A percentile compares a stretch with the other conserved stretches of the same genome.
phyloP scores from a whole-genome alignment of 2,113 vertebrate species.

The Lophotis ruficrista region DNA sequence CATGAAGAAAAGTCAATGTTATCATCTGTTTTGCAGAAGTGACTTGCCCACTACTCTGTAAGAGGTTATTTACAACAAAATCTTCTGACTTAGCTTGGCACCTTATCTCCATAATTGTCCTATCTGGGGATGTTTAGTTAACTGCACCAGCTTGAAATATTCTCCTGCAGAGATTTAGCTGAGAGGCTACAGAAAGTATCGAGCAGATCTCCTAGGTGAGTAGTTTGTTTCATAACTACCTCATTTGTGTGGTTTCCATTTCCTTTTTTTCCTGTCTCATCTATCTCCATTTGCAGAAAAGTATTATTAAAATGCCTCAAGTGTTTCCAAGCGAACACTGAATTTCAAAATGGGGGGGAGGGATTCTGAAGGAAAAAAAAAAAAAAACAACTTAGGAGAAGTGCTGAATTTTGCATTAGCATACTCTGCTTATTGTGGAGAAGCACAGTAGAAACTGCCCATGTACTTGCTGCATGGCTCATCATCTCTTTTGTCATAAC shows the following conservation, averaged over 20 bases:
- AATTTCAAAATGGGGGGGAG: background rate
- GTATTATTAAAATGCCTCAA: background rate
- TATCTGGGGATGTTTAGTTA: background rate
- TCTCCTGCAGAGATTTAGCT: background rate
- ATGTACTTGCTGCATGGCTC: background rate
- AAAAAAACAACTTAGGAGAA: background rate
- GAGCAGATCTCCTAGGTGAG: background rate
- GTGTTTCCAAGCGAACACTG: background rate
- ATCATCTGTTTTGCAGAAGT: background rate
- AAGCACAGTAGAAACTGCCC: background rate
- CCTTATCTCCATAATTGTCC: background rate
- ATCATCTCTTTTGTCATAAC: background rate
- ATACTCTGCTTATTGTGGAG: background rate
- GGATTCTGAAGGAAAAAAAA: background rate
- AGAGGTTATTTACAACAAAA: background rate
- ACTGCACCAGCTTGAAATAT: background rate
- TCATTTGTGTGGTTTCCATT: background rate
- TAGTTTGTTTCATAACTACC: background rate
- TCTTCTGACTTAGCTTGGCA: slow-evolving; percentile 1
- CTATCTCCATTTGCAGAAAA: background rate
- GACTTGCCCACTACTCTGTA: background rate
- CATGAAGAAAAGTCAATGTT: background rate
- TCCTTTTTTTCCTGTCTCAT: background rate
- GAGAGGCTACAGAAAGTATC: background rate
- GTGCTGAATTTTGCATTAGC: background rate